phyloP scores from a whole-genome alignment of 2,113 vertebrate species.

The Chionis minor region DNA sequence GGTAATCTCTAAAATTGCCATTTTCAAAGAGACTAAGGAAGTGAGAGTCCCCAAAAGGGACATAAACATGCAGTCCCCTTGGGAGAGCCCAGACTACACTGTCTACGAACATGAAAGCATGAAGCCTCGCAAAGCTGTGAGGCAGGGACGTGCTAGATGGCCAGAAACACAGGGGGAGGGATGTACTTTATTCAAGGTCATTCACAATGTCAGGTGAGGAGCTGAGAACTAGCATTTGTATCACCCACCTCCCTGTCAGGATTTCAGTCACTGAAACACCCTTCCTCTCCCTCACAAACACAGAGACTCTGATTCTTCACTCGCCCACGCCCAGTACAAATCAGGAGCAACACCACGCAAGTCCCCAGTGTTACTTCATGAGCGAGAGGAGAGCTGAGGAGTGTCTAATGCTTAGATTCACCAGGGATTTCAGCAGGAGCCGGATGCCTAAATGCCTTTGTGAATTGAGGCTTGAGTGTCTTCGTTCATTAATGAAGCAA shows the following conservation, averaged over 20 bases:
- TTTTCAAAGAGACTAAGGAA: constrained; percentile 46
- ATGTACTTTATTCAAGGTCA: constrained; percentile 11
- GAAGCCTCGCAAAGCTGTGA: background rate
- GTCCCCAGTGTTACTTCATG: background rate
- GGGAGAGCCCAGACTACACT: background rate
- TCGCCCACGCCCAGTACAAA: background rate
- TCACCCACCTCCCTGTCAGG: background rate
- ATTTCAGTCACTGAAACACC: background rate
- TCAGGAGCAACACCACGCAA: background rate
- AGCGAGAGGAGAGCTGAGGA: background rate
- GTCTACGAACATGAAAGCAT: background rate
- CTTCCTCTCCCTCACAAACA: background rate
- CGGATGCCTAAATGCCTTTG: constrained; percentile 5
- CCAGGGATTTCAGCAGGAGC: background rate
- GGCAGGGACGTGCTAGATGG: background rate
- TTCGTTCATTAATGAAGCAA: background rate
- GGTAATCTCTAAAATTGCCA: background rate
- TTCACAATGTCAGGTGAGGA: background rate
- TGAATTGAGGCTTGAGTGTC: constrained; percentile 26
- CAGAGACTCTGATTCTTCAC: background rate
- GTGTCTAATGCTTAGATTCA: background rate
- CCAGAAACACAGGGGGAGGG: background rate
- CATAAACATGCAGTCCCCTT: background rate
- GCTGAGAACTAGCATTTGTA: background rate
- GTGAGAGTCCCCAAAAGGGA: background rate